Percentiles rank a stretch among this genome's conserved stretches.
Conservation (phyloP, 2,113 vertebrate genomes). For the Sinocyclocheilus grahami region DNA sequence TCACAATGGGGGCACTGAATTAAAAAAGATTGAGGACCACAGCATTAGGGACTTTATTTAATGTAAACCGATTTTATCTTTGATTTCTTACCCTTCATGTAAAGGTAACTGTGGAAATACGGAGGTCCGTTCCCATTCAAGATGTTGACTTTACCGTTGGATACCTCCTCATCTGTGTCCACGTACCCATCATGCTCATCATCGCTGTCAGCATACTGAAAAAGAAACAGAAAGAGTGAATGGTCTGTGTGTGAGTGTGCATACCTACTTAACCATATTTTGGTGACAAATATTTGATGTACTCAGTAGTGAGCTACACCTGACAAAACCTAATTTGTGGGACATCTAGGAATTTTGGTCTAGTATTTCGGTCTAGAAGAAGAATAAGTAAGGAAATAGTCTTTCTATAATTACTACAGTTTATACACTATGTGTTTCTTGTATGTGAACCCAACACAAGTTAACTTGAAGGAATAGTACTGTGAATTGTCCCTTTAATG, state of each 20-base stretch:
- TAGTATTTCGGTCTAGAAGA: neutral
- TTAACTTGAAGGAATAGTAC: neutral
- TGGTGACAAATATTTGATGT: neutral
- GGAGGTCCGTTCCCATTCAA: slow-evolving; percentile 87
- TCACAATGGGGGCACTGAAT: neutral
- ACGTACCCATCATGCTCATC: slow-evolving; percentile 88
- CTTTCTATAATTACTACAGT: neutral
- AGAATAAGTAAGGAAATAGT: neutral
- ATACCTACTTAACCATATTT: neutral
- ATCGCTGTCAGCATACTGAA: slow-evolving; percentile 87
- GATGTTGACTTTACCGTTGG: slow-evolving; percentile 79
- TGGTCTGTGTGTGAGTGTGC: neutral
- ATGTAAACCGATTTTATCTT: neutral
- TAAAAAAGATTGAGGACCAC: neutral
- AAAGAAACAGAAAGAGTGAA: slow-evolving; percentile 35
- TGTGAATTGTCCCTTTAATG: neutral
- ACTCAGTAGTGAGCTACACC: neutral
- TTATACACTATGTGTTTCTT: no score
- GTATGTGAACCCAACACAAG: neutral
- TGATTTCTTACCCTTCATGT: slow-evolving; percentile 84
- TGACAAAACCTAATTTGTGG: neutral
- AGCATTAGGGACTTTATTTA: neutral
- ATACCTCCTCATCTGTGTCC: slow-evolving; percentile 91
- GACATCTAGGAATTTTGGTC: neutral
- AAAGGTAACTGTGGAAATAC: slow-evolving; percentile 93